phyloP scores from a whole-genome alignment of 1,140 invertebrate genomes.

The Pseudomyrmex flavicornis region DNA sequence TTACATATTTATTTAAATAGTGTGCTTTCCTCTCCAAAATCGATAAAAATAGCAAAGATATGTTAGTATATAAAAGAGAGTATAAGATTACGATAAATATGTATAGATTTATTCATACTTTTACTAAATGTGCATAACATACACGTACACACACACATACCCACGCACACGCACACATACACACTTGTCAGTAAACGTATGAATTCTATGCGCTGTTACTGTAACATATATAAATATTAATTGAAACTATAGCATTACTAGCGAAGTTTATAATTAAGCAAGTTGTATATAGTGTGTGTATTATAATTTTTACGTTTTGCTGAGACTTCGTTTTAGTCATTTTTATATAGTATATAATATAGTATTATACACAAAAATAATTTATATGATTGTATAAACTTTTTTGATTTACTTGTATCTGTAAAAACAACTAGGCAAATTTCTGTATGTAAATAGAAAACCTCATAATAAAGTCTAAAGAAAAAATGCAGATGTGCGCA shows the following conservation, averaged over 20 bases:
- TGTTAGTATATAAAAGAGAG: constrained; percentile 60
- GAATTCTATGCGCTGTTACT: no score
- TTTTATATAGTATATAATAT: constrained; percentile 75
- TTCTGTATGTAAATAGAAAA: constrained; percentile 84
- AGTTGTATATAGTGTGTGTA: constrained; percentile 83
- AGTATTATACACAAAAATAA: constrained; percentile 76
- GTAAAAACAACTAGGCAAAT: constrained; percentile 80
- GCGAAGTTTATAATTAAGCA: constrained; percentile 68
- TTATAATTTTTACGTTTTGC: constrained; percentile 69
- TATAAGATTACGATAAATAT: constrained; percentile 1
- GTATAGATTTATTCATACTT: no score
- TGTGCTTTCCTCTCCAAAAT: neutral
- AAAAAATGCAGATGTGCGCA: constrained; percentile 35
- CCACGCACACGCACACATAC: no score
- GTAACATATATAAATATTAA: constrained; percentile 47
- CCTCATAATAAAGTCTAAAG: constrained; percentile 81
- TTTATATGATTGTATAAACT: constrained; percentile 75
- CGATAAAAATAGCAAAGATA: constrained; percentile 2
- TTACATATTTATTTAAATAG: constrained; percentile 40
- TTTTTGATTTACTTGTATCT: constrained; percentile 78
- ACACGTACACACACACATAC: no score
- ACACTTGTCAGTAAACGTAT: no score
- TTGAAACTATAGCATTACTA: constrained; percentile 46
- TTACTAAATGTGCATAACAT: no score
- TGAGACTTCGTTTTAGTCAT: constrained; percentile 69